Evolutionary conservation across 2,797 vertebrate genomes (phyloP), one percentile per base, ranked within the genome.

Genomic region (Anguilla pacifica): DNA sequence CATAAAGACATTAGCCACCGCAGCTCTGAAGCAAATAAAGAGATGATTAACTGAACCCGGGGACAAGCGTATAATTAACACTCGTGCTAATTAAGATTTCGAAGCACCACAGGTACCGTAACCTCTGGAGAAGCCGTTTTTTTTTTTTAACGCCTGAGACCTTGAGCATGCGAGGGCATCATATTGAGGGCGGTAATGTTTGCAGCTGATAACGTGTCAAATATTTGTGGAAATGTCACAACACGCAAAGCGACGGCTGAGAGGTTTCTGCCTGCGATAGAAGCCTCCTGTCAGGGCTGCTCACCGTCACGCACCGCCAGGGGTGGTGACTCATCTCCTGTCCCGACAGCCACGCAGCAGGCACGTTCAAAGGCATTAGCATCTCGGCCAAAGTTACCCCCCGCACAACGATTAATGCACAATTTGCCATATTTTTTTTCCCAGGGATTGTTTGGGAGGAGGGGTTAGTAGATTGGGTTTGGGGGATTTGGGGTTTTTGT

Each of bases 161-260:
- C 46, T 51, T n/a, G 79, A 82, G 22, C 19, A 51, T 51, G 43
- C 13, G 19, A 81, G 46, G 43, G 43, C 19, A 51, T 51, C 79
- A 13, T 51, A 28, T n/a, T 19, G 86, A 43, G 72, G 31, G 74
- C 25, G 19, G 77, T n/a, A 17, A 35, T 59, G 90, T 87, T 89
- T 87, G 88, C 84, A 85, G 86, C 88, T 86, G 88, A 89, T 90
- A 89, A 90, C 82, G 88, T 89, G 89, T 89, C 87, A 88, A 88
- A 90, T 74, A 88, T 89, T 92, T 87, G 89, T 88, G 86, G 89
- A 90, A 90, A 90, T 88, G 89, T 92, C 89, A 91, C 85, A 89
- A 92, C 90, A 92, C 28, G 4, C 59, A 70, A 86, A 87, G 79
- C 43, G 46, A 82, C 6, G 79, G 28, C 79, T 82, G 79, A 22